Base-by-base conservation (phyloP, 2,888 invertebrate genomes). In the Tipula vernalis region DNA sequence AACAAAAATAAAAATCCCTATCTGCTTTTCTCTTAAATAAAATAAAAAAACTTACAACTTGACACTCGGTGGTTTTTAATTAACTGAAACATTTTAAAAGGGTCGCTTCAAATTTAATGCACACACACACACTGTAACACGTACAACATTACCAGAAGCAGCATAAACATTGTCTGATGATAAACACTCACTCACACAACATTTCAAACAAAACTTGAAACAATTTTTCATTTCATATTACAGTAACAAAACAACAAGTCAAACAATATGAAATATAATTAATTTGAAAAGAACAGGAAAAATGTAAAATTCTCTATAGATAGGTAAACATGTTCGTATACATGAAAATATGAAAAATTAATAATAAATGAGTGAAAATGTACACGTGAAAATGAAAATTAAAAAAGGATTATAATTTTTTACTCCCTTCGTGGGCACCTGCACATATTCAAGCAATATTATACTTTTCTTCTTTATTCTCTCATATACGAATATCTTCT, bases 61-160 rank as follows among this genome's bases (percentile, higher is more conserved):
- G 84, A 84, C 84, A 84, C 39, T 41, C 39, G n/a, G 84, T 39
- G 84, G 84, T 39, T 84, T 84, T 84, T 84, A 84, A 84, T 84
- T 84, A 84, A n/a, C n/a, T n/a, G n/a, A 84, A 84, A n/a, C 5
- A 0, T 39, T 28, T 71, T 71, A 28, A 71, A 71, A 10, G 18
- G 18, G 28, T 71, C 12, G n/a, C 3, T 10, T 71, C 3, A 18
- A 18, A 10, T 3, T 10, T 51, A 51, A 51, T 12, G 10, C 71
- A 71, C 57, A 57, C 18, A 71, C 18, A 71, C 28, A 71, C 51
- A 51, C 51, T 2, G 12, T 15, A 51, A 39, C 3, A 39, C 6
- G 39, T 39, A 39, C 39, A 6, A 39, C 3, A 39, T 39, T 39
- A 39, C 5, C 6, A 28, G 28, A 28, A 28, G 28, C 28, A 28